Evolutionary conservation across 2,797 vertebrate genomes (phyloP).

Genomic region (Tenualosa ilisha): DNA sequence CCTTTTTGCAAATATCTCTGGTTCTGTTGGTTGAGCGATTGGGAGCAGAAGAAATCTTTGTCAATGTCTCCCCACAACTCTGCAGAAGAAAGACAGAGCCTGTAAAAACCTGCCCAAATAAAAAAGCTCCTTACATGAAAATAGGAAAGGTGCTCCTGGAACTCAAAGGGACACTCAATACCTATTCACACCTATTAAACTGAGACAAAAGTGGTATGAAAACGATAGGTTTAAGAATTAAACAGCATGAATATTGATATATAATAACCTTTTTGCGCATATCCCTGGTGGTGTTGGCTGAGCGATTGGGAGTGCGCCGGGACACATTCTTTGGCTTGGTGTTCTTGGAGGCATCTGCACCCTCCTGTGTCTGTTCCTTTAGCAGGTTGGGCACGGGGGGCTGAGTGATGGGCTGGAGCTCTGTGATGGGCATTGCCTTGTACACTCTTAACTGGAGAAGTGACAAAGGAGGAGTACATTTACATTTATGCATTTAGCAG

Average conservation of each 20-base stretch:
- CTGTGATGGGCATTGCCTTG: neutral
- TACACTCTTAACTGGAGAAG: conserved; percentile 1
- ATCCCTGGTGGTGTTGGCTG: neutral
- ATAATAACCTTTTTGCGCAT: neutral
- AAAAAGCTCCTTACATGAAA: too few relatives aligned
- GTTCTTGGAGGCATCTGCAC: neutral
- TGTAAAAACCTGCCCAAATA: too few relatives aligned
- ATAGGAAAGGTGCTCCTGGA: too few relatives aligned
- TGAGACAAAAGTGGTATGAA: too few relatives aligned
- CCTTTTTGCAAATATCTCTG: neutral
- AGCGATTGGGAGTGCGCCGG: neutral
- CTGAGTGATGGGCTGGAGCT: conserved; percentile 12
- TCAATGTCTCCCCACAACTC: too few relatives aligned
- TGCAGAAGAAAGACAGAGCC: too few relatives aligned
- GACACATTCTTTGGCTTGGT: conserved; percentile 18
- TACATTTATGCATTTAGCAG: too few relatives aligned
- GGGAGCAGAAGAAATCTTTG: too few relatives aligned
- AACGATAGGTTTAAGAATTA: too few relatives aligned
- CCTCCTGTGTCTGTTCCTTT: conserved; percentile 35
- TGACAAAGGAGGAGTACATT: neutral
- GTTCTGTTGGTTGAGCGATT: neutral
- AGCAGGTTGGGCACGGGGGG: conserved; percentile 18
- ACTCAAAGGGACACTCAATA: too few relatives aligned
- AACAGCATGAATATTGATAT: too few relatives aligned
- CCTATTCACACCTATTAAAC: too few relatives aligned